phyloP scores from a whole-genome alignment of 1,140 invertebrate genomes.

The Micrasema longulum region DNA sequence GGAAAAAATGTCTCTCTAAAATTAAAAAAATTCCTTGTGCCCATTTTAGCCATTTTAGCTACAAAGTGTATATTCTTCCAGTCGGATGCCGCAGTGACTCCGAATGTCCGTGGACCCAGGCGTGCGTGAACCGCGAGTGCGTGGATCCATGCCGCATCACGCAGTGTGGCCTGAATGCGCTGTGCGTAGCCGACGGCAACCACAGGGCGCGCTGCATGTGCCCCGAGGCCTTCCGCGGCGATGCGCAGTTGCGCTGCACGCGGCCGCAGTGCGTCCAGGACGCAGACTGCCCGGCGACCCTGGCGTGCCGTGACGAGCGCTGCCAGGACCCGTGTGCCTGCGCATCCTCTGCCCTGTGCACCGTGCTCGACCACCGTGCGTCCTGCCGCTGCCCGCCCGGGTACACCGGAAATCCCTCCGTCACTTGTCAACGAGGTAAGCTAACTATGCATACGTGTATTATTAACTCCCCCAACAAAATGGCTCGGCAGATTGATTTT shows the following conservation, averaged over 20 bases:
- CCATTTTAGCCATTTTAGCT: no score
- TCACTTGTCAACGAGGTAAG: conserved; percentile 66
- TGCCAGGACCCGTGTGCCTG: conserved; percentile 88
- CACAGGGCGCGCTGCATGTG: conserved; percentile 86
- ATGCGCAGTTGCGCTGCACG: conserved; percentile 81
- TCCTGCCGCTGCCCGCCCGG: conserved; percentile 86
- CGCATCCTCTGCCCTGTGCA: conserved; percentile 75
- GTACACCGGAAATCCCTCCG: conserved; percentile 82
- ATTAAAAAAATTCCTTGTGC: no score
- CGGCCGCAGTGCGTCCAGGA: conserved; percentile 82
- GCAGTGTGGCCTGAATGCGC: conserved; percentile 85
- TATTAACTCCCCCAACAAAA: no score
- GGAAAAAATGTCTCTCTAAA: no score
- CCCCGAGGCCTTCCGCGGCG: conserved; percentile 77
- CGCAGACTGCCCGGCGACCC: conserved; percentile 78
- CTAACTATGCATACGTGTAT: no score
- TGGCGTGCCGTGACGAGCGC: conserved; percentile 79
- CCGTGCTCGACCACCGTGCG: conserved; percentile 80
- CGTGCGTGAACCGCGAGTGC: conserved; percentile 88
- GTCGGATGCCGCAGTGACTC: conserved; percentile 88
- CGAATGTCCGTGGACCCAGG: conserved; percentile 84
- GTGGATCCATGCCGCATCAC: conserved; percentile 83
- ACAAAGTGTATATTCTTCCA: conserved; percentile 59
- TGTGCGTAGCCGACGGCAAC: conserved; percentile 78
- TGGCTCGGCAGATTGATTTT: no score